Conservation (phyloP, 1,140 invertebrate genomes). For the Antheraea pernyi region DNA sequence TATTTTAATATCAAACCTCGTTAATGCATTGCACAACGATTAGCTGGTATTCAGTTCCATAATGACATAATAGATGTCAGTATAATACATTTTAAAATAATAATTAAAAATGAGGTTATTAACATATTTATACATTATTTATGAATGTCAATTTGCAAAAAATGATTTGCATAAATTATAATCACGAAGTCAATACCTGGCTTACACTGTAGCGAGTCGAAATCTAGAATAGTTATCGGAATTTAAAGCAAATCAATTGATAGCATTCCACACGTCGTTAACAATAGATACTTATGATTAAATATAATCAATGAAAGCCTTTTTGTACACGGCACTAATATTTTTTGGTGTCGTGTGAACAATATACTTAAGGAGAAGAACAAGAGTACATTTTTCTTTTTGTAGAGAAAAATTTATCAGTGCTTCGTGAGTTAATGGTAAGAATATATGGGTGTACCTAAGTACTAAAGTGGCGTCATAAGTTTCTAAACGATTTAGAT, state of each 20-base stretch:
- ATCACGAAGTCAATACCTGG: neutral
- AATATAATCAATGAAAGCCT: slow-evolving; percentile 49
- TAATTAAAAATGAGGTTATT: neutral
- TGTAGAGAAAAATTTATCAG: too few relatives aligned
- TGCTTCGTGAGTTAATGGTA: too few relatives aligned
- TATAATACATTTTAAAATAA: neutral
- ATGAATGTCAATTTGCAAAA: neutral
- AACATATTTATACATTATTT: neutral
- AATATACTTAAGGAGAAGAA: slow-evolving; percentile 44
- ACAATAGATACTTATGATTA: slow-evolving; percentile 12
- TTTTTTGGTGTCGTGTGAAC: slow-evolving; percentile 49
- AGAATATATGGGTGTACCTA: too few relatives aligned
- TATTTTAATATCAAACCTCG: neutral
- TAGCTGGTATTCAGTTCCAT: neutral
- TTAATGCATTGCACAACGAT: neutral
- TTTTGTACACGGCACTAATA: slow-evolving; percentile 54
- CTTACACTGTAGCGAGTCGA: neutral
- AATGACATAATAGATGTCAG: neutral
- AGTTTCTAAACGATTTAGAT: too few relatives aligned
- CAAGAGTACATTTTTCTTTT: neutral
- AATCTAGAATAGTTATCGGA: neutral
- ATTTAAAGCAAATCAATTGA: neutral
- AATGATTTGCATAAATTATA: neutral
- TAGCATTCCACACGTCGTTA: neutral
- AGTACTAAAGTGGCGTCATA: too few relatives aligned